phyloP scores from a whole-genome alignment of 2,888 invertebrate species.

The Caenorhabditis auriculariae region DNA sequence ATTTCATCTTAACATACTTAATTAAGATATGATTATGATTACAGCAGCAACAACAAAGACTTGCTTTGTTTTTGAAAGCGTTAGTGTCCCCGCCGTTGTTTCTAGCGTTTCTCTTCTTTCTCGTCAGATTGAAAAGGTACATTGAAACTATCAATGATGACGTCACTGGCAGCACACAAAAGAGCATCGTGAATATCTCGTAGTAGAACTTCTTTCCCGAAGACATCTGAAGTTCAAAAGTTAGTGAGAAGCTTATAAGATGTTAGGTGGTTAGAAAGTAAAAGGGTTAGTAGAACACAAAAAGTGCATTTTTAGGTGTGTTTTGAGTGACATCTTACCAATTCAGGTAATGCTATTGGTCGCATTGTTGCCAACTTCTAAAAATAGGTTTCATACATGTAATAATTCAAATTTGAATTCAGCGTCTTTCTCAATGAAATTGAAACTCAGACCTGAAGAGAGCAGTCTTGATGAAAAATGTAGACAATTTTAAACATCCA shows the following conservation, averaged over 20 bases:
- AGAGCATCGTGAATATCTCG: slow-evolving; percentile 58
- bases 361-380: too few species aligned
- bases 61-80: slow-evolving; percentile 45
- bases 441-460: slow-evolving; percentile 51
- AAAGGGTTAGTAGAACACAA: background rate
- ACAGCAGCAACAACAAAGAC: background rate
- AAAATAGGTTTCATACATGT: too few species aligned
- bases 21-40: background rate
- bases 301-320: background rate
- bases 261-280: background rate
- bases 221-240: slow-evolving; percentile 44
- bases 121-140: slow-evolving; percentile 58
- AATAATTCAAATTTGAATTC: too few species aligned
- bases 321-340: background rate
- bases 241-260: background rate
- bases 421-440: too few species aligned
- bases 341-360: too few species aligned
- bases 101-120: slow-evolving; percentile 38
- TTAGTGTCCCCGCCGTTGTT: slow-evolving; percentile 31
- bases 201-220: slow-evolving; percentile 57
- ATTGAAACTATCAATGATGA: slow-evolving; percentile 61
- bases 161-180: slow-evolving; percentile 59
- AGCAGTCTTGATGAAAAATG: slow-evolving; percentile 54
- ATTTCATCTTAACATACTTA: slow-evolving; percentile 49
- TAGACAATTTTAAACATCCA: slow-evolving; percentile 60